Conservation (phyloP, 2,113 vertebrate genomes). For the Hyaena hyaena region DNA sequence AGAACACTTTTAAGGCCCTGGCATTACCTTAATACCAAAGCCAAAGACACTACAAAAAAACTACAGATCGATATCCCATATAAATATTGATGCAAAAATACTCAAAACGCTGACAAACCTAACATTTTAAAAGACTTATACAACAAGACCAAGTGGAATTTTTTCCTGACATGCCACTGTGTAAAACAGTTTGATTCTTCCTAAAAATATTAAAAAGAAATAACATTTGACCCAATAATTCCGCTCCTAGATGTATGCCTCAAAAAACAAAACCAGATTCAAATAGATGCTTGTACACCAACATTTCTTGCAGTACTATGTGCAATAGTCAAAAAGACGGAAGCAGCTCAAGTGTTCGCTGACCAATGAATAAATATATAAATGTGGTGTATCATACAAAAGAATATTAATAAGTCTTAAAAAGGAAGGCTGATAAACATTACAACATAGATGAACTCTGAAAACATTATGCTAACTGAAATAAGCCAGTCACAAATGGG, state of each 20-base stretch:
- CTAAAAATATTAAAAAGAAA: background rate
- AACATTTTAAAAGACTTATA: background rate
- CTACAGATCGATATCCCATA: background rate
- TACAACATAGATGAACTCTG: background rate
- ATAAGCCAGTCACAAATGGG: background rate
- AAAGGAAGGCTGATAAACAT: background rate
- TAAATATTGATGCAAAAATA: background rate
- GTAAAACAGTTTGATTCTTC: background rate
- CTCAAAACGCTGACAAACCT: background rate
- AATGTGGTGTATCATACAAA: background rate
- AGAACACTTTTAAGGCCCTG: background rate
- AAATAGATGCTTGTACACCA: background rate
- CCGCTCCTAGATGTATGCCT: background rate
- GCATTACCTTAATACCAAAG: background rate
- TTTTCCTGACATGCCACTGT: background rate
- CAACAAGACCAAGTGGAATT: background rate
- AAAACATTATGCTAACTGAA: background rate
- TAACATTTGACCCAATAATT: background rate
- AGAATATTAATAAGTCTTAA: background rate
- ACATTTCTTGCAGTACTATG: background rate
- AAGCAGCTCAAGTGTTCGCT: background rate
- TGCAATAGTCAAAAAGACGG: background rate
- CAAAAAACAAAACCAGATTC: background rate
- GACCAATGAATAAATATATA: background rate
- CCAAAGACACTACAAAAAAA: background rate